Evolutionary conservation across 2,113 vertebrate genomes (phyloP).

Genomic region (Menidia beryllina): DNA sequence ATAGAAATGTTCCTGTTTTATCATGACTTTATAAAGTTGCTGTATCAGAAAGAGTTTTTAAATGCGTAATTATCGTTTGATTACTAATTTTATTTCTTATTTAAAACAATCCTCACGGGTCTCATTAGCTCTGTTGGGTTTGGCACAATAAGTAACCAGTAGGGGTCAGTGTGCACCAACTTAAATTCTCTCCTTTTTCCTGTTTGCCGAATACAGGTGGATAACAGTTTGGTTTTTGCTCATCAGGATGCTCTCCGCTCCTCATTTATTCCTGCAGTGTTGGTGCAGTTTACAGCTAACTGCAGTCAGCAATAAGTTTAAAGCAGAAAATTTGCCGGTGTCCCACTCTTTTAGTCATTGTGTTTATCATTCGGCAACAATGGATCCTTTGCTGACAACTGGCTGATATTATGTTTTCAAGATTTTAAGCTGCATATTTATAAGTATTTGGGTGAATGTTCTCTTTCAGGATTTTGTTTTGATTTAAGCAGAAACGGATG

Average conservation of each 20-base stretch:
- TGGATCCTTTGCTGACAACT: slow-evolving; percentile 2
- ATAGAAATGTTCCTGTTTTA: slow-evolving; percentile 22
- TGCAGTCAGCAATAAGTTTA: slow-evolving; percentile 48
- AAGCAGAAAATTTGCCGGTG: slow-evolving; percentile 14
- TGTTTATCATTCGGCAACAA: slow-evolving; percentile 2
- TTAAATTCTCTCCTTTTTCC: background rate
- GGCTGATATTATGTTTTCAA: slow-evolving; percentile 5
- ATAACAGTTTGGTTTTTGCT: background rate
- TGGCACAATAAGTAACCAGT: slow-evolving; percentile 43
- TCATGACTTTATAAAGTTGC: slow-evolving; percentile 38
- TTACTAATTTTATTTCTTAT: slow-evolving; percentile 43
- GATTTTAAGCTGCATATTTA: slow-evolving; percentile 14
- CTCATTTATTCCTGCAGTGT: too few species aligned
- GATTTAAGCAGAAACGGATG: background rate
- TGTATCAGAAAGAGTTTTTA: slow-evolving; percentile 33
- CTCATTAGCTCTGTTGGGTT: slow-evolving; percentile 10
- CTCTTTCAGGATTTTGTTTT: slow-evolving; percentile 2
- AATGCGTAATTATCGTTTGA: slow-evolving; percentile 43
- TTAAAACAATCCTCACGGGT: background rate
- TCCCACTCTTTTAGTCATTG: background rate
- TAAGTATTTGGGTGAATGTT: slow-evolving; percentile 14
- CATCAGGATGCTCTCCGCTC: slow-evolving; percentile 7
- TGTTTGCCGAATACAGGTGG: background rate
- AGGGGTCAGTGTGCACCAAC: slow-evolving; percentile 56
- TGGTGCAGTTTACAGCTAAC: too few species aligned